Base-by-base conservation (phyloP, 2,888 invertebrate genomes). In the Dryocosmus kuriphilus region DNA sequence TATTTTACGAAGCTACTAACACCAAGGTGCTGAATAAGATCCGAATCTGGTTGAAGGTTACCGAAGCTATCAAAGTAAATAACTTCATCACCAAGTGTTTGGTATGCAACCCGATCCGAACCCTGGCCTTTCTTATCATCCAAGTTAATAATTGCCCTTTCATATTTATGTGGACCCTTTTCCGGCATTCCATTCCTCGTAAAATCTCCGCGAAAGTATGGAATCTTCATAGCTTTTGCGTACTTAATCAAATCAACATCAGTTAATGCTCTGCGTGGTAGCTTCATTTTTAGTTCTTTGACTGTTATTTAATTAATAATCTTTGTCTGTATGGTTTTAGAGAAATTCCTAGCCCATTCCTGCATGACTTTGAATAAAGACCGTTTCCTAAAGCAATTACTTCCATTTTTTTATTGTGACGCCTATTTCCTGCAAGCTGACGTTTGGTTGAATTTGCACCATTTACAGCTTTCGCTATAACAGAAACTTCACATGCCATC, bases 41-140 rank as follows among this genome's bases (percentile, higher is more conserved):
- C 89, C 61, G 76, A 46, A 0, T 88, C 88, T 4, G 89, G 89
- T 63, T 82, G 82, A 32, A 90, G 80, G 81, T 91, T 87, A 30
- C 90, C 90, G 81, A 89, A 91, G 76, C 89, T 89, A 78, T 91
- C 90, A 85, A 88, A 91, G 81, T 91, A 91, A 71, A 85, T 80
- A 27, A 88, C 82, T 38, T 85, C 62, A 75, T 86, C 78, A 41
- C 82, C 81, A 5, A 82, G 78, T 83, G 91, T 90, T 51, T 80
- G 85, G 81, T 89, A 85, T 9, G 82, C 75, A 7, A 80, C 79
- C 79, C 80, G 80, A 90, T 75, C 88, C 85, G 83, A 89, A 86
- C 90, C 91, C 89, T 85, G 0, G 35, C 63, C 80, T n/a, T 76
- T 5, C n/a, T 75, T 57, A 32, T 79, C 78, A 78, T 85, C 83